phyloP scores from a whole-genome alignment of 2,888 invertebrate species.

The Brachyptera putata region DNA sequence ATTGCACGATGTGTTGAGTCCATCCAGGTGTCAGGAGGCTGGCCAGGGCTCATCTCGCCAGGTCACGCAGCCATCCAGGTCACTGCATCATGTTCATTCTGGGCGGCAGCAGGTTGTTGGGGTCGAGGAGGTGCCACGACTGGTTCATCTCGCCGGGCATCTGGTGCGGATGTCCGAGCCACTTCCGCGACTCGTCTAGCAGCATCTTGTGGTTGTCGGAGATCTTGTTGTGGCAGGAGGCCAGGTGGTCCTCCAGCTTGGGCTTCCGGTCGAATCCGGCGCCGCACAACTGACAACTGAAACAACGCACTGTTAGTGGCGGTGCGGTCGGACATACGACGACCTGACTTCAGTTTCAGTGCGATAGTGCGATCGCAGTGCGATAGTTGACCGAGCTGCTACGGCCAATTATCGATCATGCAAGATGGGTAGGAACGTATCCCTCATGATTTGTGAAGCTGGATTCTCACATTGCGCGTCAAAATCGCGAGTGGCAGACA shows the following conservation, averaged over 20 bases:
- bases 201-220: conserved; percentile 20
- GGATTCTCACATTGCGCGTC: too few species aligned
- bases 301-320: background rate
- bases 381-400: too few species aligned
- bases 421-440: too few species aligned
- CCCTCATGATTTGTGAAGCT: too few species aligned
- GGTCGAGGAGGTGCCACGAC: conserved; percentile 29
- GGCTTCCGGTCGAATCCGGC: conserved; percentile 39
- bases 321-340: background rate
- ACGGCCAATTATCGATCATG: too few species aligned
- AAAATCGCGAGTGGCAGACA: too few species aligned
- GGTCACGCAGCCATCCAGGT: too few species aligned
- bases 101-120: background rate
- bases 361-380: too few species aligned
- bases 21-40: too few species aligned
- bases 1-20: too few species aligned
- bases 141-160: background rate
- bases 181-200: conserved; percentile 34
- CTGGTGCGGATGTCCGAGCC: conserved; percentile 32
- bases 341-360: too few species aligned
- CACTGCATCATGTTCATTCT: background rate
- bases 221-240: conserved; percentile 38
- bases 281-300: conserved; percentile 39
- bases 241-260: conserved; percentile 41
- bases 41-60: too few species aligned